Percentiles rank a stretch among this genome's conserved stretches.
These are phyloP conservation scores for Haplochromis vanheusdeni DNA, from an alignment of 2,113 vertebrate species.

Conservation along the genomic window DNA sequence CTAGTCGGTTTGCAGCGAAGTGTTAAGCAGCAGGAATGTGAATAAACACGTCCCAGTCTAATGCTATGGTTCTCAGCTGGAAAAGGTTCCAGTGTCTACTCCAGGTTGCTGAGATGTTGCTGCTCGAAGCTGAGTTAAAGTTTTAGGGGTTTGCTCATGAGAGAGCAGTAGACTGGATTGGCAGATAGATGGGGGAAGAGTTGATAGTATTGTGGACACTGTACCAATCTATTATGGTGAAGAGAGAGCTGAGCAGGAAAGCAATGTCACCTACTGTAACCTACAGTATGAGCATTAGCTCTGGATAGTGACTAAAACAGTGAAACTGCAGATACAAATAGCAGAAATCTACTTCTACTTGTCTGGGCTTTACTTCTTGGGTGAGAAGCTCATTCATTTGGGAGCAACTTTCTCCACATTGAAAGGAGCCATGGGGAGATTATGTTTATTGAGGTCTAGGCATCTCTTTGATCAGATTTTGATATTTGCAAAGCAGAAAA, in stretches of 20 bases:
- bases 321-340: background rate
- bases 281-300: background rate
- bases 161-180: background rate
- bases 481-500: background rate
- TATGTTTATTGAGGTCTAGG: background rate
- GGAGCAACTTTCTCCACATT: background rate
- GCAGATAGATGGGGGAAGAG: background rate
- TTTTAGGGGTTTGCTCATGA: background rate
- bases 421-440: background rate
- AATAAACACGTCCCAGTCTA: background rate
- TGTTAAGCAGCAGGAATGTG: background rate
- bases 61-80: background rate
- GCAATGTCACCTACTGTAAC: background rate
- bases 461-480: background rate
- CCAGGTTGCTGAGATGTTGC: background rate
- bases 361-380: background rate
- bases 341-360: background rate
- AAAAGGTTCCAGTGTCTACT: background rate
- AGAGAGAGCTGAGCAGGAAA: background rate
- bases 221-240: background rate
- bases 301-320: background rate
- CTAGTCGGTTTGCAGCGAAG: background rate
- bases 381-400: background rate
- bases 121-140: background rate
- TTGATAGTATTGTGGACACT: background rate